Evolutionary conservation across 2,888 invertebrate species (phyloP).

Genomic region (Corbicula japonica): DNA sequence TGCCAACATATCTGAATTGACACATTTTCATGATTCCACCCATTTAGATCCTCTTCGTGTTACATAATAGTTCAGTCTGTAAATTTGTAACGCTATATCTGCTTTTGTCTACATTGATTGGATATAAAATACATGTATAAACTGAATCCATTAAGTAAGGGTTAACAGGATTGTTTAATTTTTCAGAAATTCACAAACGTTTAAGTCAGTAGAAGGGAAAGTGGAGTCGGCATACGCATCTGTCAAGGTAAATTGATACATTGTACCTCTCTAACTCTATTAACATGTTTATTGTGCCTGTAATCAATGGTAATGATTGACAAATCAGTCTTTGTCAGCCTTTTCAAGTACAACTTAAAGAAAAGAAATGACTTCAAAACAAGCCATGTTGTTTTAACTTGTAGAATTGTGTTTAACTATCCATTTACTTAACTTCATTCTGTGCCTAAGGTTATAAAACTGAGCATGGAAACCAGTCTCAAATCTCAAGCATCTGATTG

Average conservation of each 20-base stretch:
- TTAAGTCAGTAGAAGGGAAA: slow-evolving; percentile 98
- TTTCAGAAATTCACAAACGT: slow-evolving; percentile 95
- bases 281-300: not conserved
- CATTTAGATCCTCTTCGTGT: not conserved
- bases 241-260: slow-evolving; percentile 92
- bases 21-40: not conserved
- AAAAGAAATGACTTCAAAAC: too few relatives aligned
- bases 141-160: not conserved
- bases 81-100: not conserved
- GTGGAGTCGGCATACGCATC: slow-evolving; percentile 98
- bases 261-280: not conserved
- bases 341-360: too few relatives aligned
- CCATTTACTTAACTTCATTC: too few relatives aligned
- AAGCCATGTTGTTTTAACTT: too few relatives aligned
- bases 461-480: too few relatives aligned
- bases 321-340: not conserved
- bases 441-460: too few relatives aligned
- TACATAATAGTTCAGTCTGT: not conserved
- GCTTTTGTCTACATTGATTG: not conserved
- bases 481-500: too few relatives aligned
- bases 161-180: not conserved
- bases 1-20: not conserved
- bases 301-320: not conserved
- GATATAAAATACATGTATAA: not conserved
- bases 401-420: too few relatives aligned